A percentile compares a stretch with the other conserved stretches of the same genome.
These are phyloP conservation scores for Coreoperca whiteheadi DNA, from an alignment of 2,113 vertebrate genomes.

Conservation along the genomic window DNA sequence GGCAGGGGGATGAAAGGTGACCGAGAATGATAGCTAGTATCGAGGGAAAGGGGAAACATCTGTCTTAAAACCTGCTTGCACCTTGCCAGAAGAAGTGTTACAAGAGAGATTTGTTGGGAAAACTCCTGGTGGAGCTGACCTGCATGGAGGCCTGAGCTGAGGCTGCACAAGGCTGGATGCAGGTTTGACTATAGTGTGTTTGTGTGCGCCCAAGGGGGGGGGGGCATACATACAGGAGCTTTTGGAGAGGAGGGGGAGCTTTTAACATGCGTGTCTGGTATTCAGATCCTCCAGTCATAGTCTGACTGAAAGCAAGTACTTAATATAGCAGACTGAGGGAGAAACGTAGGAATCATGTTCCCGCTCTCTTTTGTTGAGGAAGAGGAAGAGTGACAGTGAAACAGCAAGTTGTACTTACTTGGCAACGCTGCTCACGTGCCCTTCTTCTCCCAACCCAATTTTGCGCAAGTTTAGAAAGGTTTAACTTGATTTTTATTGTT, in stretches of 20 bases:
- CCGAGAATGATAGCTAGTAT: constrained; percentile 36
- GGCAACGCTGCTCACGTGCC: constrained; percentile 16
- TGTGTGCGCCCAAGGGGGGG: too few species aligned
- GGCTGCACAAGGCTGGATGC: constrained; percentile 51
- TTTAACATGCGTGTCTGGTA: constrained; percentile 74
- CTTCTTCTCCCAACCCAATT: constrained; percentile 10
- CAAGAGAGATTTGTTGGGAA: constrained; percentile 43
- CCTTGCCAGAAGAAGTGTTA: constrained; percentile 51
- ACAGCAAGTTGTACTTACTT: constrained; percentile 20
- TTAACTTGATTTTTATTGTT: not conserved
- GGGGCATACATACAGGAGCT: constrained; percentile 46
- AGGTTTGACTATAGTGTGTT: too few species aligned
- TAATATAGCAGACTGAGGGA: constrained; percentile 44
- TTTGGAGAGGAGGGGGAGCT: constrained; percentile 41
- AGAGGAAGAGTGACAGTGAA: constrained; percentile 49
- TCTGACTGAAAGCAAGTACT: constrained; percentile 71
- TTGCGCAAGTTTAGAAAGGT: constrained; percentile 12
- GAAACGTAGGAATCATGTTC: constrained; percentile 60
- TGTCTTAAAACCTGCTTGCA: constrained; percentile 50
- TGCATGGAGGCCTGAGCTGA: constrained; percentile 39
- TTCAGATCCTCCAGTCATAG: constrained; percentile 69
- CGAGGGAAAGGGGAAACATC: constrained; percentile 44
- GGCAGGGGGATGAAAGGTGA: constrained; percentile 23
- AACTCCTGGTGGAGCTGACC: constrained; percentile 47
- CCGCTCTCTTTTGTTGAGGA: constrained; percentile 55